Evolutionary conservation across 64 coral and sea anemone species (phyloP), one percentile per base, ranked within the genome.

Genomic region (Montipora sp.): DNA sequence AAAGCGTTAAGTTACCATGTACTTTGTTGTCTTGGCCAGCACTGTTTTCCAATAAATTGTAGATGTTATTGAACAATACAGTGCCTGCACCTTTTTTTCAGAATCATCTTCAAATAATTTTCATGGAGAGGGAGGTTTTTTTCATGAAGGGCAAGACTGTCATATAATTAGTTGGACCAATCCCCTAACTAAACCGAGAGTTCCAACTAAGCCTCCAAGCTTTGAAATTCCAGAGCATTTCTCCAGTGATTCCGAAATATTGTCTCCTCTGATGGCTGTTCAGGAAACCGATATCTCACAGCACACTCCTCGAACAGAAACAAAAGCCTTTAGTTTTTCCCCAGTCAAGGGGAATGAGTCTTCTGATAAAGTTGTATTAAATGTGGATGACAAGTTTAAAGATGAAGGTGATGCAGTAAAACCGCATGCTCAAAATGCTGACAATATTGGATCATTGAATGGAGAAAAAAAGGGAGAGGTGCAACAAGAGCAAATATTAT

Each of bases 111-210:
- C 75, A 20, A 55, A 59, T 8, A 82, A 91, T 47, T 79, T 69
- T 75, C 51, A 77, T 18, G 87, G 50, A 27, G 95, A 98, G 59
- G 95, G 95, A 73, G 95, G 95, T 10, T 98, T 98, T 51, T 98
- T 98, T 74, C 89, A 46, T 63, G 92, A 98, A 57, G 63, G 75
- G 0, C 47, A 84, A 16, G 70, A 84, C 4, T 51, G 48, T 60
- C 65, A 76, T 8, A 44, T 89, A 45, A 50, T 78, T 4, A 89
- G 50, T 22, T 77, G 75, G 72, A 44, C 75, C 20, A 60, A 89
- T 60, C 87, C 87, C 13, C 55, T n/a, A 10, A 72, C 77, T 2
- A 67, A 83, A 58, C 69, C 78, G 60, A 8, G 27, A 61, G 11
- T 4, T 1, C 10, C 21, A 50, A 3, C 5, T 27, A 51, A 70